Evolutionary conservation across 2,888 invertebrate species (phyloP).

Genomic region (Drosophila demipolita): DNA sequence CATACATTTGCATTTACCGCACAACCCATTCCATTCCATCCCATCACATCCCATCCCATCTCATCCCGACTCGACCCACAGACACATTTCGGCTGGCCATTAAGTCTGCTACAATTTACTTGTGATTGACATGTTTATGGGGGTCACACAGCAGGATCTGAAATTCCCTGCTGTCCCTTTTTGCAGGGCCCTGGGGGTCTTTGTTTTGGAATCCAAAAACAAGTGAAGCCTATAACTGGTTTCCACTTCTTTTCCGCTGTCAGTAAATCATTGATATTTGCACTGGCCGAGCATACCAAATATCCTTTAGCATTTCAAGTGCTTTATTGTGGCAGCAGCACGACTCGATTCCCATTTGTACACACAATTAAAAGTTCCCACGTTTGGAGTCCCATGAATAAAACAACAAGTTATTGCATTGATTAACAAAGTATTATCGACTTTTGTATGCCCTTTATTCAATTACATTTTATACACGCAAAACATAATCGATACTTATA

Average conservation of each 20-base stretch:
- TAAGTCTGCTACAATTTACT: slow-evolving; percentile 80
- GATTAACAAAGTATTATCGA: background rate
- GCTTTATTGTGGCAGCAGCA: slow-evolving; percentile 38
- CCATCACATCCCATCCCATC: background rate
- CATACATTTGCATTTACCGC: slow-evolving; percentile 68
- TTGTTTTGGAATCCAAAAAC: slow-evolving; percentile 38
- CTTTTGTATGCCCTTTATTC: slow-evolving; percentile 12
- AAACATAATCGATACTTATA: too few species aligned
- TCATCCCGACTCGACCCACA: slow-evolving; percentile 38
- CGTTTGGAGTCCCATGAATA: slow-evolving; percentile 68
- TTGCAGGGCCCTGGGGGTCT: background rate
- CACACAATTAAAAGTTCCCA: slow-evolving; percentile 79
- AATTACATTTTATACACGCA: background rate
- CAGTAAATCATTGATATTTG: slow-evolving; percentile 75
- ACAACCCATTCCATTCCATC: slow-evolving; percentile 3
- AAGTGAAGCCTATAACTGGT: slow-evolving; percentile 62
- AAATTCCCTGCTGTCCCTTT: slow-evolving; percentile 29
- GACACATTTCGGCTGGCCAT: slow-evolving; percentile 54
- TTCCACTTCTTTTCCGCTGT: slow-evolving; percentile 22
- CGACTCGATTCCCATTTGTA: slow-evolving; percentile 57
- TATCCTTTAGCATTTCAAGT: slow-evolving; percentile 70
- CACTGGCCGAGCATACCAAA: slow-evolving; percentile 67
- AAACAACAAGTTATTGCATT: slow-evolving; percentile 51
- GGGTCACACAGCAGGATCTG: slow-evolving; percentile 62
- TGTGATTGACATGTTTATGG: slow-evolving; percentile 81